A percentile compares a stretch with the other conserved stretches of the same genome.
phyloP scores from a whole-genome alignment of 92 coral and sea anemone genomes.

The Epizoanthus illoricatus region DNA sequence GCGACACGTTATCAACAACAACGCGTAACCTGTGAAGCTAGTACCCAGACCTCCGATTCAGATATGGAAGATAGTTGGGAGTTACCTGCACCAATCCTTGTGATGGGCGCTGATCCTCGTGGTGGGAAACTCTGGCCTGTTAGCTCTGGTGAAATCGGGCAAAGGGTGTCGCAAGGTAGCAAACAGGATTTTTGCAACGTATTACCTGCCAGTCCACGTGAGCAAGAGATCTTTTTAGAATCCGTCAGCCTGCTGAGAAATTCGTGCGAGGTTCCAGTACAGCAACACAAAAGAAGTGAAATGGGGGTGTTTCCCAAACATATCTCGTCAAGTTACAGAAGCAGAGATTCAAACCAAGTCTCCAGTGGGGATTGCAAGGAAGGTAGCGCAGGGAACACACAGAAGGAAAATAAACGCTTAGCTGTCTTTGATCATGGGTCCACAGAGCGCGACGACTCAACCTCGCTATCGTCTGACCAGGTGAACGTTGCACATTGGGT shows the following conservation, averaged over 20 bases:
- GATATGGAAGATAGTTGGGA: constrained; percentile 5
- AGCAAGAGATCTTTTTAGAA: constrained; percentile 33
- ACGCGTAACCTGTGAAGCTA: constrained; percentile 8
- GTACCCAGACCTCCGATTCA: constrained; percentile 29
- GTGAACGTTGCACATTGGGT: not conserved
- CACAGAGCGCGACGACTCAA: not conserved
- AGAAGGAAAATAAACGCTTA: not conserved
- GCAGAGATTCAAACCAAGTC: not conserved
- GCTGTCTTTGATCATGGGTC: not conserved
- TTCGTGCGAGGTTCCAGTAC: not conserved
- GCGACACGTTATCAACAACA: not conserved
- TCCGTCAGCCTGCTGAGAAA: constrained; percentile 24
- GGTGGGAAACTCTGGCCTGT: too few relatives aligned
- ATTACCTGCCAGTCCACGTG: constrained; percentile 15
- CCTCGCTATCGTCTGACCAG: not conserved
- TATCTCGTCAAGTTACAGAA: not conserved
- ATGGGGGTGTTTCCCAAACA: not conserved
- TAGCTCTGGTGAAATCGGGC: too few relatives aligned
- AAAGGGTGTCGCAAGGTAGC: too few relatives aligned
- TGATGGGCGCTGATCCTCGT: too few relatives aligned
- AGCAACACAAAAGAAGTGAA: not conserved
- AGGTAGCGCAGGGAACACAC: too few relatives aligned
- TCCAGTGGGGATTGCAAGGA: not conserved
- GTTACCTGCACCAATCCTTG: too few relatives aligned
- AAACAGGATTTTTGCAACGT: not conserved